Conservation (phyloP, 1,140 invertebrate genomes). For the Prorops nasuta region DNA sequence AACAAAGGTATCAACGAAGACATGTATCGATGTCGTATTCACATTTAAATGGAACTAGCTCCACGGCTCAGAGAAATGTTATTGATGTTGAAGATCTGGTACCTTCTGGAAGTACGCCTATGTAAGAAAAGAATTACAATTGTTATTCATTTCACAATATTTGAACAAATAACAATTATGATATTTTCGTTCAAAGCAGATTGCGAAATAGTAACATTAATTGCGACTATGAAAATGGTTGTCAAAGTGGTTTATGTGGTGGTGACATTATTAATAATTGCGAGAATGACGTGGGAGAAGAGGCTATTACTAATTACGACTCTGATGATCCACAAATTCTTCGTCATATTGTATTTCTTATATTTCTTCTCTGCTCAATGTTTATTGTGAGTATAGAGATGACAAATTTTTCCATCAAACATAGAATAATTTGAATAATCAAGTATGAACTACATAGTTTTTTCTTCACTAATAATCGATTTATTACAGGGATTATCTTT, state of each 20-base stretch:
- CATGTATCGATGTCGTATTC: slow-evolving; percentile 42
- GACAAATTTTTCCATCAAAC: not conserved
- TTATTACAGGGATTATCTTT: slow-evolving; percentile 74
- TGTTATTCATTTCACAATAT: not conserved
- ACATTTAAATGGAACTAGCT: slow-evolving; percentile 33
- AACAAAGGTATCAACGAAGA: slow-evolving; percentile 65
- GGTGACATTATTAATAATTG: slow-evolving; percentile 36
- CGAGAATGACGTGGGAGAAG: slow-evolving; percentile 20
- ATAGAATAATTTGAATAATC: not conserved
- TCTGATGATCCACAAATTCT: slow-evolving; percentile 70
- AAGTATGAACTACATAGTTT: not conserved
- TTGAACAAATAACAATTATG: not conserved
- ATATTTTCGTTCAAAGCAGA: slow-evolving; percentile 15
- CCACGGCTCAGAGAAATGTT: slow-evolving; percentile 46
- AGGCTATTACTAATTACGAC: slow-evolving; percentile 44
- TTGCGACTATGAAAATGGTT: slow-evolving; percentile 40
- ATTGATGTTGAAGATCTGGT: slow-evolving; percentile 75
- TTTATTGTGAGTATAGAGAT: slow-evolving; percentile 85
- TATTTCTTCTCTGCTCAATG: slow-evolving; percentile 80
- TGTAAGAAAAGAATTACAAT: too few relatives aligned
- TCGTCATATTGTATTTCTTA: slow-evolving; percentile 79
- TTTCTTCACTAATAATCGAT: slow-evolving; percentile 4
- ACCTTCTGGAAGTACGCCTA: slow-evolving; percentile 20
- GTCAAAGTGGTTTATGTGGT: slow-evolving; percentile 30
- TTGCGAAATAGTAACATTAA: slow-evolving; percentile 26